Base-by-base conservation (phyloP, 2,797 vertebrate species). In the Pipistrellus kuhlii region DNA sequence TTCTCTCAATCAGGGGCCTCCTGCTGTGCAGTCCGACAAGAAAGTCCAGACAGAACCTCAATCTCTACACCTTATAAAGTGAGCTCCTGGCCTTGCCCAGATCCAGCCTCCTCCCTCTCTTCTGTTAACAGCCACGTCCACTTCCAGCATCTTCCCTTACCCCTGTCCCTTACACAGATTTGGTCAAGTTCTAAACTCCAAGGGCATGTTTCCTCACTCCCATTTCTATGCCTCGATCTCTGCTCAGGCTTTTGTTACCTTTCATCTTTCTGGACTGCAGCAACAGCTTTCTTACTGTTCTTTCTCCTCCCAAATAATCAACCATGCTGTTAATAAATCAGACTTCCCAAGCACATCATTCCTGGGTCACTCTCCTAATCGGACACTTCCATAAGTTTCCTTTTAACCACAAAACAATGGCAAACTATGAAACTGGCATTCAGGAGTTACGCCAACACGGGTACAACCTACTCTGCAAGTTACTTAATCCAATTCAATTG, bases 11-110 rank as follows among this genome's bases (percentile, higher is more conserved):
- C 17, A 0, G 44, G 64, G 62, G 53, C 4, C 76, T n/a, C 46
- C 46, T 5, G 32, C 64, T 20, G 2, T 1, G 9, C 4, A 2
- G 13, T 18, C n/a, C n/a, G 44, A 23, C 17, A 55, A 55, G 72
- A n/a, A 62, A 0, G 2, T 73, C 32, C 13, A 1, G 11, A 32
- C 10, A 27, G 72, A 21, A 51, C 41, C 69, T 53, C 30, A 14
- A 2, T 21, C 76, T 32, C 35, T 5, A 9, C n/a, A 3, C 18
- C 0, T 10, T 20, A 14, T 5, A 27, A n/a, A n/a, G 5, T 0
- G 66, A 80, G 57, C 48, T 35, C 55, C 59, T 5, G 1, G 12
- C 2, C 41, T 78, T 11, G 20, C 15, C 9, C 21, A 14, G 5
- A 25, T 8, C 12, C 69, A 8, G 11, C 23, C 6, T 51, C 71